A percentile compares a stretch with the other conserved stretches of the same genome.
These are phyloP conservation scores for Chrysolina oricalcia DNA, from an alignment of 2,888 invertebrate genomes.

Conservation along the genomic window DNA sequence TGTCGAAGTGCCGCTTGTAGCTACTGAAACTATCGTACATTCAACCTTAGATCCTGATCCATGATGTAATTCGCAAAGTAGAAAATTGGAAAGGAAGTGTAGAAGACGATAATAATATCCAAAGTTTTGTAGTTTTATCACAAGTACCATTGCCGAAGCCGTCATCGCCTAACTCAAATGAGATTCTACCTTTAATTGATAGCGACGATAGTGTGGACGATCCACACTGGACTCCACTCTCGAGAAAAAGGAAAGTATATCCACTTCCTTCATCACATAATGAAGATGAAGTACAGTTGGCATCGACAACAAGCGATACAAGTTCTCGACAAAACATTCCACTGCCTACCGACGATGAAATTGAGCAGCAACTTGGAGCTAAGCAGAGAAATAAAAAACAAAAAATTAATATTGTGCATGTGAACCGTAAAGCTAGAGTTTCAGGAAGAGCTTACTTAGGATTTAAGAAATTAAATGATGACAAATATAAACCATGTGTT, in stretches of 20 bases:
- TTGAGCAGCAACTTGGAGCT: background rate
- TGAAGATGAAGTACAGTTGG: constrained; percentile 1
- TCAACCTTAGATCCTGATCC: background rate
- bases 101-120: background rate
- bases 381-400: background rate
- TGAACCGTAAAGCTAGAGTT: constrained; percentile 1
- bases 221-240: background rate
- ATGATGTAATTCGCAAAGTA: background rate
- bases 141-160: background rate
- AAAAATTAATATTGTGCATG: background rate
- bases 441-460: background rate
- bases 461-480: constrained; percentile 1
- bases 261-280: background rate
- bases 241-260: constrained; percentile 1
- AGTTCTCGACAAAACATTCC: background rate
- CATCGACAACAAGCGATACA: background rate
- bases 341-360: background rate
- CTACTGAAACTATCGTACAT: constrained; percentile 1
- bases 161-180: constrained; percentile 1
- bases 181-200: background rate
- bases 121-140: background rate
- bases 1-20: background rate
- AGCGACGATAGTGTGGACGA: constrained; percentile 1
- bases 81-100: background rate
- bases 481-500: constrained; percentile 1